phyloP scores from a whole-genome alignment of 2,888 invertebrate genomes.

The Amblyjoppa proteus region DNA sequence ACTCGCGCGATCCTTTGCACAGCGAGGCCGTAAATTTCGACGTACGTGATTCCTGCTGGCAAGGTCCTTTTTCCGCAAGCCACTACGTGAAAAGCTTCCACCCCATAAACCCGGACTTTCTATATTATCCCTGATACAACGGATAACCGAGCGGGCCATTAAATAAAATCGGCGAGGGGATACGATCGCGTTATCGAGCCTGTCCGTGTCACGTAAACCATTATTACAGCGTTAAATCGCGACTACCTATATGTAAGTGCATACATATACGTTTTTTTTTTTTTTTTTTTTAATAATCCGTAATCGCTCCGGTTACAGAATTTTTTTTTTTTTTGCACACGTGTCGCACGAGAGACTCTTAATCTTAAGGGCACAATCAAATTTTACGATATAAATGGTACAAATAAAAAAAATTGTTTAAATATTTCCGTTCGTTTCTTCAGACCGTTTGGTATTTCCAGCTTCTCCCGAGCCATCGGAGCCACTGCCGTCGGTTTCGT shows the following conservation, averaged over 20 bases:
- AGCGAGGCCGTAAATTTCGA: conserved; percentile 57
- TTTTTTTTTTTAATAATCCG: too few relatives aligned
- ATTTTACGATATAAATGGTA: too few relatives aligned
- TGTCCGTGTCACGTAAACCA: conserved; percentile 48
- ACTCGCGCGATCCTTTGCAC: neutral
- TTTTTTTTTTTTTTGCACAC: neutral
- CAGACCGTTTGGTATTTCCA: conserved; percentile 1
- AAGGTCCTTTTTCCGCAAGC: conserved; percentile 41
- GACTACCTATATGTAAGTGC: neutral
- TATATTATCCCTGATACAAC: conserved; percentile 65
- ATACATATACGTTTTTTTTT: neutral
- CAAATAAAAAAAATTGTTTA: neutral
- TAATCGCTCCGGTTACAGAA: neutral
- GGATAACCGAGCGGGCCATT: conserved; percentile 55
- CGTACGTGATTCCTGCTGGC: conserved; percentile 66
- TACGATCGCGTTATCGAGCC: conserved; percentile 59
- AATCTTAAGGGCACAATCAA: neutral
- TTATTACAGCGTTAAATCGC: conserved; percentile 28
- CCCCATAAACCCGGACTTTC: conserved; percentile 62
- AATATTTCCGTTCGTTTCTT: conserved; percentile 18
- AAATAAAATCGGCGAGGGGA: conserved; percentile 59
- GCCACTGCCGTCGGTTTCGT: conserved; percentile 56
- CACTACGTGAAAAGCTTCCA: conserved; percentile 56
- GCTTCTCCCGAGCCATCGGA: neutral
- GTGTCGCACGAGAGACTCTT: neutral